These are phyloP conservation scores for Syrrhaptes paradoxus DNA, from an alignment of 2,113 vertebrate species.

Conservation along the genomic window DNA sequence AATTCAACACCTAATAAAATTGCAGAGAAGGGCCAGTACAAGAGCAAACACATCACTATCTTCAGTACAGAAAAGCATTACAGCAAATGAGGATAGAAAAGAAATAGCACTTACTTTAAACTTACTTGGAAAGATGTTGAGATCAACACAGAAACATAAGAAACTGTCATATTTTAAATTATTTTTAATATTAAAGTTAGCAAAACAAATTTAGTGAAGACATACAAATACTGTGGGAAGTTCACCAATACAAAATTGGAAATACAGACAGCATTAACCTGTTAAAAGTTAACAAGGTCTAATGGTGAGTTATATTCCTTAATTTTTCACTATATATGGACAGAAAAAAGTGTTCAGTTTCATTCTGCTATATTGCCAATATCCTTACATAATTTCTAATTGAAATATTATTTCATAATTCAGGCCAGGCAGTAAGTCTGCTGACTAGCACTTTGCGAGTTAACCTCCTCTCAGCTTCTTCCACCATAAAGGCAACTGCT, in stretches of 20 bases:
- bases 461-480: not conserved
- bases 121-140: not conserved
- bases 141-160: not conserved
- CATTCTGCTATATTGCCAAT: not conserved
- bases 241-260: not conserved
- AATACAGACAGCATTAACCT: not conserved
- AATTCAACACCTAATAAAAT: not conserved
- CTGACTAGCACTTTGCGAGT: not conserved
- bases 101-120: not conserved
- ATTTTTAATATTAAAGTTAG: constrained; percentile 10
- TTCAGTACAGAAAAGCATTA: not conserved
- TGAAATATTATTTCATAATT: not conserved
- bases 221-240: not conserved
- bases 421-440: not conserved
- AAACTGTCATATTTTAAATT: not conserved
- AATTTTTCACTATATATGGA: not conserved
- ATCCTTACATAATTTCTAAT: not conserved
- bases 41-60: not conserved
- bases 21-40: not conserved
- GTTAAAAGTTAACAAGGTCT: not conserved
- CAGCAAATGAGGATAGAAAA: not conserved
- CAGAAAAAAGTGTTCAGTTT: not conserved
- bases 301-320: not conserved
- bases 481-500: not conserved
- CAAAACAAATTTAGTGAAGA: not conserved